Percentiles rank a stretch among this genome's conserved stretches.
These are phyloP conservation scores for Euura lappo DNA, from an alignment of 1,140 invertebrate genomes.

Conservation along the genomic window DNA sequence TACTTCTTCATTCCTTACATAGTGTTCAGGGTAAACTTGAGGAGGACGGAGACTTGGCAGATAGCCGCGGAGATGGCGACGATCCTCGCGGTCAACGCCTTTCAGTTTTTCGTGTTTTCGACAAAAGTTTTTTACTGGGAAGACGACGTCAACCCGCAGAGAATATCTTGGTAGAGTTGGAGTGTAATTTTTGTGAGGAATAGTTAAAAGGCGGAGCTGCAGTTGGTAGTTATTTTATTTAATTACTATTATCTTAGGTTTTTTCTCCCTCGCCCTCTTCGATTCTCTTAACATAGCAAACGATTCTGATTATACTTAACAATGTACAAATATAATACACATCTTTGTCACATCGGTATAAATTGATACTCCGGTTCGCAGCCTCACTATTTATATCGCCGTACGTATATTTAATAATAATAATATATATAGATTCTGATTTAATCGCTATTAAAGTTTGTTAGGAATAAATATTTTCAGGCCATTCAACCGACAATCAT, in stretches of 20 bases:
- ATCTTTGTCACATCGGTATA: neutral
- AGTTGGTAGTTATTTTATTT: neutral
- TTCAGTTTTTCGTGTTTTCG: constrained; percentile 84
- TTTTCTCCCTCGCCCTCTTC: neutral
- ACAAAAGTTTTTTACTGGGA: constrained; percentile 85
- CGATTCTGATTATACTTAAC: neutral
- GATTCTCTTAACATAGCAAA: no score
- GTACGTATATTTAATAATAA: no score
- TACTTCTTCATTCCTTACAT: constrained; percentile 96
- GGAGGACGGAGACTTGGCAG: constrained; percentile 59
- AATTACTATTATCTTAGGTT: neutral
- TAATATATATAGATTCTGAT: no score
- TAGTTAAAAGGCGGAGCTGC: no score
- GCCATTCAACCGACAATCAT: no score
- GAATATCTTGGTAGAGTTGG: constrained; percentile 86
- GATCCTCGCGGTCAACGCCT: constrained; percentile 74
- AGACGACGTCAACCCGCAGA: constrained; percentile 76
- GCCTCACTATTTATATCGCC: no score
- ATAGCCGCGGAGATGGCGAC: constrained; percentile 74
- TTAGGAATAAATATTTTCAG: no score
- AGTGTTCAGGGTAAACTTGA: constrained; percentile 78
- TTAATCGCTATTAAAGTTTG: no score
- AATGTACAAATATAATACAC: constrained; percentile 7
- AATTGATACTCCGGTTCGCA: no score
- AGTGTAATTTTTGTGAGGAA: no score